Conservation (phyloP, 2,888 invertebrate species). For the Hirtodrosophila histrioides region DNA sequence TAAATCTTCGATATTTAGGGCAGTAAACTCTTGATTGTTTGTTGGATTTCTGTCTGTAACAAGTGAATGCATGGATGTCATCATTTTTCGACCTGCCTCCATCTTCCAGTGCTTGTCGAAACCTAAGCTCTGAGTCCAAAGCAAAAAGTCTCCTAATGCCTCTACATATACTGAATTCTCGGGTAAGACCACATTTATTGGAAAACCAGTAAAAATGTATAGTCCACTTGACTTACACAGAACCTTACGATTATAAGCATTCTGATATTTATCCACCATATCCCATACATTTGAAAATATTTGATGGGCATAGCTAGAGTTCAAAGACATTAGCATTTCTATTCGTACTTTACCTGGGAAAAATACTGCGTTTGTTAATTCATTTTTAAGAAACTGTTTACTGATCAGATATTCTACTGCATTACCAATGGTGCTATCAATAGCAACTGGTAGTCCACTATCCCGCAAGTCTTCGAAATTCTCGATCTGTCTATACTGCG, state of each 20-base stretch:
- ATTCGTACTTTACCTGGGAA: no score
- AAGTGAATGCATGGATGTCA: no score
- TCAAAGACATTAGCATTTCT: not conserved
- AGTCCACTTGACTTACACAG: not conserved
- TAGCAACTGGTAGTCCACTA: constrained; percentile 14
- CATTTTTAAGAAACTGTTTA: not conserved
- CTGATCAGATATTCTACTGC: not conserved
- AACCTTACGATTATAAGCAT: not conserved
- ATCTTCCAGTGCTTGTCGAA: not conserved
- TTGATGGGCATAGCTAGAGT: constrained; percentile 4
- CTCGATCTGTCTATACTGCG: not conserved
- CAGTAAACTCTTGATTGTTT: no score
- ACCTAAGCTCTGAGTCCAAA: no score
- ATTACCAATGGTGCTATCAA: not conserved
- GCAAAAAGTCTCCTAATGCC: not conserved
- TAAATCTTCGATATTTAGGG: no score
- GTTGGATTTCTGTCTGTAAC: no score
- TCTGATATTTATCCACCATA: not conserved
- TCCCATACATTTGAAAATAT: not conserved
- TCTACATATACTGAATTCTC: not conserved
- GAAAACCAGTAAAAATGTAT: not conserved
- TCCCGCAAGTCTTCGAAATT: constrained; percentile 23
- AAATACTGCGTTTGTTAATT: not conserved
- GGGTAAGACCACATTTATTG: not conserved
- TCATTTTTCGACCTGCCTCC: not conserved